Evolutionary conservation across 2,888 invertebrate genomes (phyloP), one percentile per base, ranked within the genome.

Genomic region (Tachina lurida): DNA sequence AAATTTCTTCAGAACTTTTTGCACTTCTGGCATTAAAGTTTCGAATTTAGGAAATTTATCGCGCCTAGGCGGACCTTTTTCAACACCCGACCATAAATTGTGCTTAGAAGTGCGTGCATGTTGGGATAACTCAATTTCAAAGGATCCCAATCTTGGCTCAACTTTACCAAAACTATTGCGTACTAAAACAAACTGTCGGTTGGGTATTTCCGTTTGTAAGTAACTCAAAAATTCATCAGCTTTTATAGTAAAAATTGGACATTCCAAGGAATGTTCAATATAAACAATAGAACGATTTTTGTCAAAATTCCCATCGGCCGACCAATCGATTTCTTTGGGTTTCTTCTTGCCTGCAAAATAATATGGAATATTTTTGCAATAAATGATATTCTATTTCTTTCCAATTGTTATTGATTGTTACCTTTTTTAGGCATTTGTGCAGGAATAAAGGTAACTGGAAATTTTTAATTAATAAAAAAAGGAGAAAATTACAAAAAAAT

Each of bases 211-310:
- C 0, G 84, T 47, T 84, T 89, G 84, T 39, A 92, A 79, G 65
- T 87, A 92, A 5, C 65, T 43, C 0, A 87, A 41, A 15, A 91
- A 90, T 67, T 92, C 91, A 0, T 90, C 88, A 3, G 92, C 92
- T 70, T 92, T 92, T 0, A 75, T 85, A 41, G 88, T 84, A 58
- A 91, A 92, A 58, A 92, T 90, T 45, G 91, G 92, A 54, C 92
- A 92, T 81, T 92, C 92, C 7, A 85, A 63, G 12, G 90, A 90
- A 84, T 92, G 91, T 60, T 92, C 92, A 0, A 92, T 90, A 74
- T 89, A 90, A 78, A 92, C 84, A 43, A 92, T 90, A 13, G 88
- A 89, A n/a, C 92, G 92, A 12, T 90, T 90, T 78, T 90, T 89
- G 31, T 88, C 84, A 65, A 91, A 92, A 83, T 89, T 19, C 15